Base-by-base conservation (phyloP, 2,888 invertebrate genomes). In the Candidula unifasciata region DNA sequence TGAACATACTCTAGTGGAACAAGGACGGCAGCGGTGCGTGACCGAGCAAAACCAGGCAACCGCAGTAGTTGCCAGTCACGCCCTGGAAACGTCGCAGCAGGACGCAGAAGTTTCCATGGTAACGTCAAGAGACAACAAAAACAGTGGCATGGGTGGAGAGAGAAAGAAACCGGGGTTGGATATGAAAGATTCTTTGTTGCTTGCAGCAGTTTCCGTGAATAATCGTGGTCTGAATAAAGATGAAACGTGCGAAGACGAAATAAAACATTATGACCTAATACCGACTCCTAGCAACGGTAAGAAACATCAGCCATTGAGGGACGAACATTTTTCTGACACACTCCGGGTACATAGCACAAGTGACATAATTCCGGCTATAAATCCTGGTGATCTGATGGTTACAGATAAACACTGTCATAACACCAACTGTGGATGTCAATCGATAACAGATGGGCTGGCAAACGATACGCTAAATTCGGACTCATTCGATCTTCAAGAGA, bases 391-490 rank as follows among this genome's bases (percentile, higher is more conserved):
- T 21, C 44, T 1, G 52, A 44, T 30, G 30, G 54, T n/a, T 37
- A 10, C 60, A 60, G 16, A 24, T 27, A 64, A 78, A 64, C 78
- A 78, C 2, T 33, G 60, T 37, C 3, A 60, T 37, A 27, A 37
- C 37, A 60, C 21, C 6, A 37, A 37, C 60, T 33, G 37, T 33
- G 35, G n/a, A 37, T 24, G 37, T 13, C 60, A 64, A 64, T 78
- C 78, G 64, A 78, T 78, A 78, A 64, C 60, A 78, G 27, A 78
- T 35, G 37, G n/a, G 24, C 10, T 21, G 24, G 21, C 77, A 33
- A 64, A 37, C 2, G 64, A 78, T 2, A 64, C n/a, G 37, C 37
- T 78, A 52, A 78, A 64, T 3, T 30, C 60, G 60, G 37, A 35
- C 10, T 60, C 60, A n/a, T 24, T 64, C 5, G n/a, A 64, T 35